A percentile compares a stretch with the other conserved stretches of the same genome.
Conservation (phyloP, 2,888 invertebrate genomes). For the Parnassius orleans region DNA sequence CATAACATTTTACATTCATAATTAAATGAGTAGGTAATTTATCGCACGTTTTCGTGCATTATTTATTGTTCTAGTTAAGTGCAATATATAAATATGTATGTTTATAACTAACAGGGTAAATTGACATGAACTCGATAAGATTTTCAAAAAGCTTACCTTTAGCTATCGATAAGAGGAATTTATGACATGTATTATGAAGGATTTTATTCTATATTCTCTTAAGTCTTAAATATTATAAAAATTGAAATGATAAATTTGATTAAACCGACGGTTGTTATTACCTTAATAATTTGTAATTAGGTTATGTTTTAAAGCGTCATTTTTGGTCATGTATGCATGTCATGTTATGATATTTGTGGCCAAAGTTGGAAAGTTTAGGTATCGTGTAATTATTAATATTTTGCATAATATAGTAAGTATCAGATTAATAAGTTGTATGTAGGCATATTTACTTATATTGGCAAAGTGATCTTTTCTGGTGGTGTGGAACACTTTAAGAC, state of each 20-base stretch:
- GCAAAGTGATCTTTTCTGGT: constrained; percentile 29
- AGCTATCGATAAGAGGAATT: constrained; percentile 22
- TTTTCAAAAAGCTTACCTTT: constrained; percentile 41
- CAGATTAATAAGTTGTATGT: constrained; percentile 13
- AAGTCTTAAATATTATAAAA: constrained; percentile 18
- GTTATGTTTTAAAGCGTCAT: constrained; percentile 12
- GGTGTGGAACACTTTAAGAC: constrained; percentile 57
- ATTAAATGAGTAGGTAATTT: constrained; percentile 46
- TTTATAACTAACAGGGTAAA: constrained; percentile 75
- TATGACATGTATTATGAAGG: constrained; percentile 15
- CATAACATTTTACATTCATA: constrained; percentile 48
- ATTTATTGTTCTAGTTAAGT: constrained; percentile 58
- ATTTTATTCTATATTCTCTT: constrained; percentile 18
- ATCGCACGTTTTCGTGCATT: constrained; percentile 68
- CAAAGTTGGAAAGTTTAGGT: constrained; percentile 13
- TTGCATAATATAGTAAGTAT: not conserved
- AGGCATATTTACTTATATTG: constrained; percentile 18
- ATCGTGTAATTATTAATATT: constrained; percentile 10
- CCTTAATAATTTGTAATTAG: constrained; percentile 16
- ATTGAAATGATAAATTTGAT: constrained; percentile 5
- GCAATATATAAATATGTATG: constrained; percentile 55
- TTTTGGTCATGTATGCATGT: not conserved
- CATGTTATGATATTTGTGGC: constrained; percentile 10
- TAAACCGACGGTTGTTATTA: constrained; percentile 15
- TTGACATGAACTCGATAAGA: constrained; percentile 46